Conservation (phyloP, 2,113 vertebrate genomes). For the Propithecus coquereli region DNA sequence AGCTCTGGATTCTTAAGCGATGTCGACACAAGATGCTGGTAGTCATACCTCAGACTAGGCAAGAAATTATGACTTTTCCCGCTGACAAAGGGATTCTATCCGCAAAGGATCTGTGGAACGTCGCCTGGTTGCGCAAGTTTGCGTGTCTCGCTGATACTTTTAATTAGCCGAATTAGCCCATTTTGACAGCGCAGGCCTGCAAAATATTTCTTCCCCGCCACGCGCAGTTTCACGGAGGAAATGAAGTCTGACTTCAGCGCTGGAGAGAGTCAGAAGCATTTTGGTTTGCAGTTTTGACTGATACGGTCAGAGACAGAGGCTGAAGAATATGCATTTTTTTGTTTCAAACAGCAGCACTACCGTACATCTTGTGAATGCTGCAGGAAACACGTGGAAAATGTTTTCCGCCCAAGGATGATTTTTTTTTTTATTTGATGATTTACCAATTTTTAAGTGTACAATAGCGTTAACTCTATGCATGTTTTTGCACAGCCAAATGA, state of each 20-base stretch:
- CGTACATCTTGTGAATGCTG: neutral
- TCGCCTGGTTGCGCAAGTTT: no score
- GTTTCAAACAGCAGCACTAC: no score
- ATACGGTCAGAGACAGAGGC: neutral
- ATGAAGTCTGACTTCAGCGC: neutral
- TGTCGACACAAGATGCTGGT: no score
- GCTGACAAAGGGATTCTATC: neutral
- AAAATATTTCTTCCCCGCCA: neutral
- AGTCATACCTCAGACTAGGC: neutral
- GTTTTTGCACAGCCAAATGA: neutral
- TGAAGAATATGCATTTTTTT: no score
- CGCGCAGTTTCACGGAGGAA: rapidly evolving
- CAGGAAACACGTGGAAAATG: neutral
- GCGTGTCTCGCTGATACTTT: neutral
- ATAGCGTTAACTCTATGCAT: neutral
- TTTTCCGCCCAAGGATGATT: neutral
- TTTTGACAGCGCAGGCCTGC: no score
- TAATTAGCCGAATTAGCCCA: neutral
- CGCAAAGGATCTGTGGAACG: neutral
- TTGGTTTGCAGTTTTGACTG: neutral
- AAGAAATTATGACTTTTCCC: neutral
- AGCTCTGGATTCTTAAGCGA: neutral
- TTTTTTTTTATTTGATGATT: neutral
- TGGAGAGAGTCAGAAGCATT: neutral
- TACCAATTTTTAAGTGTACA: no score